Conservation (phyloP, 2,888 invertebrate species). For the Heteromurus nitidus region DNA sequence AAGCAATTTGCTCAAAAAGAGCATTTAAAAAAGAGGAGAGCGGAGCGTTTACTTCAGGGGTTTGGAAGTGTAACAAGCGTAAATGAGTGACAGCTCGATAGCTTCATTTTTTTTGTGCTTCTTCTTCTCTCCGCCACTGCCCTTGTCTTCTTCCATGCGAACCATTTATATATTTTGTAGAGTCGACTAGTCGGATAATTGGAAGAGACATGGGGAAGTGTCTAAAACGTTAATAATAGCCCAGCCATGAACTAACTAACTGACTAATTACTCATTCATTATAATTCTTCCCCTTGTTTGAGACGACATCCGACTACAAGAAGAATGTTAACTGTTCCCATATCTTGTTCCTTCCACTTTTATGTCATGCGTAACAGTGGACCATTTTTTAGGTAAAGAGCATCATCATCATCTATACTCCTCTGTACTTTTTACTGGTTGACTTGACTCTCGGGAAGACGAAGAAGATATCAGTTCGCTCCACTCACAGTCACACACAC, state of each 20-base stretch:
- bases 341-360: constrained; percentile 19
- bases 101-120: neutral
- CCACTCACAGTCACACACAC: too few species aligned
- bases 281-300: too few species aligned
- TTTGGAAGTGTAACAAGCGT: constrained; percentile 57
- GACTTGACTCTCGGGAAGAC: neutral
- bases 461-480: too few species aligned
- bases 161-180: too few species aligned
- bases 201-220: constrained; percentile 14
- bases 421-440: neutral
- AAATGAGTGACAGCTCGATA: constrained; percentile 51
- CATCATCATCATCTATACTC: too few species aligned
- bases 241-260: neutral
- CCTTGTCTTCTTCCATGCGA: too few species aligned
- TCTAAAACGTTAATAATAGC: neutral
- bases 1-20: too few species aligned
- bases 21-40: too few species aligned
- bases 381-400: constrained; percentile 26
- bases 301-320: too few species aligned
- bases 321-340: constrained; percentile 46
- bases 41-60: neutral
- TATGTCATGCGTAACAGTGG: constrained; percentile 45
- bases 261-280: too few species aligned
- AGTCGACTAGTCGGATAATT: neutral
- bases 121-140: neutral